Evolutionary conservation across 2,888 invertebrate species (phyloP), one percentile per base, ranked within the genome.

Genomic region (Cataglyphis altisquamis): DNA sequence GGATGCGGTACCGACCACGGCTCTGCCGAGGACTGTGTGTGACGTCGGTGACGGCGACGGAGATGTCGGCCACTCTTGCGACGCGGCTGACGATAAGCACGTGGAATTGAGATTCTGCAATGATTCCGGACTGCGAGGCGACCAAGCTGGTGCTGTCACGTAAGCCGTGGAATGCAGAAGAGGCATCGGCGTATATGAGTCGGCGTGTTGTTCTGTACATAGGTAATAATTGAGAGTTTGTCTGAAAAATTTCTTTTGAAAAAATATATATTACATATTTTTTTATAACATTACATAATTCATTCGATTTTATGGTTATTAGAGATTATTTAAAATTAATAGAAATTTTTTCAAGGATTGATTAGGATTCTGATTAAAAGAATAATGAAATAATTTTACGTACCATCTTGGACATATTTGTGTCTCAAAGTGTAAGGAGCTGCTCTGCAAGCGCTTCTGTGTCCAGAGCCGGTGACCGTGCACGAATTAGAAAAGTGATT

Each of bases 371-470:
- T 1, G 29, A 73, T 36, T 55, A n/a, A 48, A 9, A 0, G 3
- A 63, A 52, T 0, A 64, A 21, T 68, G 4, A 55, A 39, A 41
- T 6, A 21, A 60, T 78, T 48, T 29, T 25, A 83, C 86, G 75
- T 84, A 94, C 94, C 94, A 63, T 95, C 94, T 89, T 94, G 94
- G 32, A 93, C 90, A 73, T 95, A 94, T 88, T 94, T 94, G 82
- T 94, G 94, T 82, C 95, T 92, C 32, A 95, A 85, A 9, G 94
- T 90, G 73, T 95, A 95, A 8, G 95, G 95, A 18, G 94, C 91
- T 3, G 94, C 89, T 88, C 94, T 93, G 87, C 94, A 94, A 9
- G 92, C 90, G 88, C 88, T 92, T 86, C 94, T 93, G 82, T 94
- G 94, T 82, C 91, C 90, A 74, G 91, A 90, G 4, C 94, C 89